These are phyloP conservation scores for Bugulina stolonifera DNA, from an alignment of 2,888 invertebrate species.

Conservation along the genomic window DNA sequence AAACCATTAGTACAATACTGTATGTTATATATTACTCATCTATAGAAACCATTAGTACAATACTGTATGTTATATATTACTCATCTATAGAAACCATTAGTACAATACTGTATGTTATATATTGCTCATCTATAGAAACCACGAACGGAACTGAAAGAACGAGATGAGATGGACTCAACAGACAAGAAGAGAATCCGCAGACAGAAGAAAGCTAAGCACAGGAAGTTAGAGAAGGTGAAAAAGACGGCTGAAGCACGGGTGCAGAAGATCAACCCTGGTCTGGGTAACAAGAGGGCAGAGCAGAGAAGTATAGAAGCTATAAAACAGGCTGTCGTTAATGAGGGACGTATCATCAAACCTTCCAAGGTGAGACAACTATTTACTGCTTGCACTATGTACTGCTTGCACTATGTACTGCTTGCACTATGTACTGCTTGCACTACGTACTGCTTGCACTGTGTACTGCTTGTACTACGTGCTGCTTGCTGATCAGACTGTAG, in stretches of 20 bases:
- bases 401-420: too few relatives aligned
- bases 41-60: constrained; percentile 48
- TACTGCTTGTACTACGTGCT: too few relatives aligned
- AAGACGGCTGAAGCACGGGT: constrained; percentile 19
- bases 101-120: neutral
- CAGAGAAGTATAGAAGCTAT: constrained; percentile 56
- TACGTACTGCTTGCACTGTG: too few relatives aligned
- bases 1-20: constrained; percentile 37
- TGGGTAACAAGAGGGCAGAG: constrained; percentile 58
- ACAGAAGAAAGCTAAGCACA: constrained; percentile 39
- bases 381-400: too few relatives aligned
- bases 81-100: constrained; percentile 43
- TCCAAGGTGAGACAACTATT: constrained; percentile 57
- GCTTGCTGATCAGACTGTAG: too few relatives aligned
- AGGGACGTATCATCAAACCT: constrained; percentile 44
- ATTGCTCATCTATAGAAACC: constrained; percentile 39
- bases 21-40: neutral
- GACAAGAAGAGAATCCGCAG: constrained; percentile 84
- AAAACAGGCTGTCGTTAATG: constrained; percentile 61
- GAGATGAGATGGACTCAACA: constrained; percentile 73
- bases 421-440: too few relatives aligned
- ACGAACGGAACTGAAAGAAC: constrained; percentile 60
- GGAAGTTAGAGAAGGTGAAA: constrained; percentile 11
- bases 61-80: neutral
- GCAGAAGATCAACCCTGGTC: constrained; percentile 53